Evolutionary conservation across 2,888 invertebrate genomes (phyloP), one percentile per base, ranked within the genome.

Genomic region (Drosophila ustulata): DNA sequence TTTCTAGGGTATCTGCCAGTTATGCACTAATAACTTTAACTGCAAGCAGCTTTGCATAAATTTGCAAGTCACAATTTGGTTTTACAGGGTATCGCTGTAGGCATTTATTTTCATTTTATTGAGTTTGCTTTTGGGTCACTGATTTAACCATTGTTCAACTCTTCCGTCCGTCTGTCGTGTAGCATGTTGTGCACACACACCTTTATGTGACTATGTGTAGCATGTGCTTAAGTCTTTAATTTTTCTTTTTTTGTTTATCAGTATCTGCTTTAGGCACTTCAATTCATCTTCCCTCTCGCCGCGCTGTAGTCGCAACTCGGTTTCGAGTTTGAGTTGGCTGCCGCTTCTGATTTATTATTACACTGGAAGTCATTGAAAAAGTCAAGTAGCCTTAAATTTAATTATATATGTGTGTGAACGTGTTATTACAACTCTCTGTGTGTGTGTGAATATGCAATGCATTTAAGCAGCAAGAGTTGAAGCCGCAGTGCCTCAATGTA

Each of bases 331-430:
- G 41, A 61, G 63, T 63, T 59, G 52, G 50, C 34, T 68, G 65
- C 41, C 58, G 61, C 50, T 53, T 64, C 64, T 80, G 76, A 82
- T 78, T 82, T 79, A 82, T 78, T 78, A 80, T 75, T 78, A 63
- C 68, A 78, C 70, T 84, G 78, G 84, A 89, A 87, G 89, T 84
- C 89, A 87, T 87, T 89, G 89, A 87, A 76, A 82, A 81, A 79
- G 56, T 76, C 86, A 76, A 86, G 88, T 87, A 83, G 82, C 71
- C 69, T 81, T 79, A 82, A 63, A 71, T 85, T 83, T 74, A 75
- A 86, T 75, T 51, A 66, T 68, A 70, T 74, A 58, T 49, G 47
- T 50, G 30, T 63, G 32, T 34, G 26, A 47, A 56, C 39, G 30
- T 51, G 63, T 66, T 65, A 62, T 56, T 67, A 63, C 18, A 41